phyloP scores from a whole-genome alignment of 2,113 vertebrate genomes.

The Australoheros scitulus region DNA sequence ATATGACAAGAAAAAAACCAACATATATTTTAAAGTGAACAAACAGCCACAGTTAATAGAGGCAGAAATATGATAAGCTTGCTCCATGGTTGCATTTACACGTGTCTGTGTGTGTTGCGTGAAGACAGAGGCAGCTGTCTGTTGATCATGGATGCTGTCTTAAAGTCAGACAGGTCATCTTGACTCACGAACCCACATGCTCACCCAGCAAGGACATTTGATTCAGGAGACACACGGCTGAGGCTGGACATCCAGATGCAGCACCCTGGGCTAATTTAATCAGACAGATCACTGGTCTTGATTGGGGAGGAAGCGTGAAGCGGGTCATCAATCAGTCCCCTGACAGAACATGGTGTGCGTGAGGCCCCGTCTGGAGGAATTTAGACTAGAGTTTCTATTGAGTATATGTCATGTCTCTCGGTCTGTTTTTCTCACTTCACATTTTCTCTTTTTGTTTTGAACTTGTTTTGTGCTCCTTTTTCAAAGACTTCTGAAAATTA shows the following conservation, averaged over 20 bases:
- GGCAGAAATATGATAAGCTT: not conserved
- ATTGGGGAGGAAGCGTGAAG: slow-evolving; percentile 27
- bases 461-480: not conserved
- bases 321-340: slow-evolving; percentile 44
- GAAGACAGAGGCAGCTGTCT: slow-evolving; percentile 43
- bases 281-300: slow-evolving; percentile 53
- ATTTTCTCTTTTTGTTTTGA: not conserved
- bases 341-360: slow-evolving; percentile 7
- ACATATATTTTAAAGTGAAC: not conserved
- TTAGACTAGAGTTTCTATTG: not conserved
- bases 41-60: not conserved
- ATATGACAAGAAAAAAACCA: not conserved
- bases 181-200: slow-evolving; percentile 17
- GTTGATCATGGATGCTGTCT: slow-evolving; percentile 39
- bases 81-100: not conserved
- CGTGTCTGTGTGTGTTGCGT: not conserved
- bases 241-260: slow-evolving; percentile 54
- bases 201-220: slow-evolving; percentile 39
- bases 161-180: slow-evolving; percentile 61
- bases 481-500: not conserved
- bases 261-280: slow-evolving; percentile 53
- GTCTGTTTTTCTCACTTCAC: not conserved
- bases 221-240: slow-evolving; percentile 61
- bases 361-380: slow-evolving; percentile 22
- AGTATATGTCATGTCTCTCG: not conserved